Conservation (phyloP, 2,797 vertebrate species). For the Esox lucius region DNA sequence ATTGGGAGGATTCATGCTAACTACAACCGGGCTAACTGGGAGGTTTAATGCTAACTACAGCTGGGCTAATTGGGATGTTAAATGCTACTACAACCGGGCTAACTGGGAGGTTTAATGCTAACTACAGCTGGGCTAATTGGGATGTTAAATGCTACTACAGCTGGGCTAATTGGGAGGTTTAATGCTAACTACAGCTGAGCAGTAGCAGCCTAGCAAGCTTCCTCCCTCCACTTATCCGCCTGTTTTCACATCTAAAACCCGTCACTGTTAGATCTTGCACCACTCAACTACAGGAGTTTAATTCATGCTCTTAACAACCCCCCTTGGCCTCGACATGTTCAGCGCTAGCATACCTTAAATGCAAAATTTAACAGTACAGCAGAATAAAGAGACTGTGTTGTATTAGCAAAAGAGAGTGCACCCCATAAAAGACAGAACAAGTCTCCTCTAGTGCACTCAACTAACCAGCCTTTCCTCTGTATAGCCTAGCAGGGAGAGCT, state of each 20-base stretch:
- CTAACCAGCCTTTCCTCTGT: slow-evolving; percentile 31
- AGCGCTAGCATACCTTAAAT: slow-evolving; percentile 55
- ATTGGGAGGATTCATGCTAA: too few species aligned
- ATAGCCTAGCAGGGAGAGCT: slow-evolving; percentile 30
- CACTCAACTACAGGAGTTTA: slow-evolving; percentile 59
- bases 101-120: not conserved
- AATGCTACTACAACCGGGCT: not conserved
- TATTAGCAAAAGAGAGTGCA: slow-evolving; percentile 48
- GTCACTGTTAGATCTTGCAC: slow-evolving; percentile 58
- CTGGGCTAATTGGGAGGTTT: not conserved
- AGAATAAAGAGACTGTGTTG: slow-evolving; percentile 67
- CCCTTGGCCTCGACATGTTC: slow-evolving; percentile 62
- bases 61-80: too few species aligned
- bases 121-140: not conserved
- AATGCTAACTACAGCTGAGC: not conserved
- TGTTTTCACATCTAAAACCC: slow-evolving; percentile 61
- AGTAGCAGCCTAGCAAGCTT: slow-evolving; percentile 12
- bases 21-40: too few species aligned
- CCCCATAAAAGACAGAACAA: not conserved
- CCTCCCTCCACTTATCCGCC: slow-evolving; percentile 35
- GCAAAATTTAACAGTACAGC: slow-evolving; percentile 70
- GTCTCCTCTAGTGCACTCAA: not conserved
- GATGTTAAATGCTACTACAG: not conserved
- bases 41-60: too few species aligned
- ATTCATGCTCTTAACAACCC: slow-evolving; percentile 63